These are phyloP conservation scores for Notodonta dromedarius DNA, from an alignment of 2,888 invertebrate species.

Conservation along the genomic window DNA sequence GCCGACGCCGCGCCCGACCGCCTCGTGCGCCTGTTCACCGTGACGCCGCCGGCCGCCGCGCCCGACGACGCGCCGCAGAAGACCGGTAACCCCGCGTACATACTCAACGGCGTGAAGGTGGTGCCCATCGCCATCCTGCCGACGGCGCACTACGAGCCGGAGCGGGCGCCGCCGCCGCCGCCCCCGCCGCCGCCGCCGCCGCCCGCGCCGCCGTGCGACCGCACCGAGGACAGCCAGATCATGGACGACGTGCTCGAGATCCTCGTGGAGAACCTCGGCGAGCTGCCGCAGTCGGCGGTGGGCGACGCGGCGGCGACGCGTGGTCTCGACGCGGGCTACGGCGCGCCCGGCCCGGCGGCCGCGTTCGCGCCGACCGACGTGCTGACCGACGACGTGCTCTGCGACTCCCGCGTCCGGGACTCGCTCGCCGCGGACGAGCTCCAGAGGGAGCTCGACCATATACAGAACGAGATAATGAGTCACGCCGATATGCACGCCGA, in stretches of 20 bases:
- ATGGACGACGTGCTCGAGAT: conserved; percentile 97
- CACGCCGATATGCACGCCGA: conserved; percentile 66
- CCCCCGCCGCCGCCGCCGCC: conserved; percentile 64
- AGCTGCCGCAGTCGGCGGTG: conserved; percentile 94
- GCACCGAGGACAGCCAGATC: conserved; percentile 86
- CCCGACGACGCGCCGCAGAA: conserved; percentile 52
- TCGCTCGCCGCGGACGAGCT: conserved; percentile 72
- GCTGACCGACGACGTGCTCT: conserved; percentile 65
- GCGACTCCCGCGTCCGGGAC: conserved; percentile 59
- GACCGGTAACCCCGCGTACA: conserved; percentile 80
- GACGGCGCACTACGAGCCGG: conserved; percentile 71
- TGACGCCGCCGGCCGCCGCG: conserved; percentile 74
- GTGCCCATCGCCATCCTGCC: conserved; percentile 80
- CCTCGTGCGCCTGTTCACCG: conserved; percentile 62
- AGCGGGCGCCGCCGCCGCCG: conserved; percentile 63
- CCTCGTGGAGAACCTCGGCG: conserved; percentile 93
- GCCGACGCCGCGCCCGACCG: conserved; percentile 74
- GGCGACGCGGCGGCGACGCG: conserved; percentile 84
- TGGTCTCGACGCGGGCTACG: conserved; percentile 53
- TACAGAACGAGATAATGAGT: conserved; percentile 75
- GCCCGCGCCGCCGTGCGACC: conserved; percentile 56
- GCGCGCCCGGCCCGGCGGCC: conserved; percentile 45
- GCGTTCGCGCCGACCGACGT: conserved; percentile 65
- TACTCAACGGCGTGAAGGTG: conserved; percentile 86
- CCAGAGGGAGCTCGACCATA: conserved; percentile 73